Conservation (phyloP, 2,113 vertebrate genomes). For the Propithecus coquereli region DNA sequence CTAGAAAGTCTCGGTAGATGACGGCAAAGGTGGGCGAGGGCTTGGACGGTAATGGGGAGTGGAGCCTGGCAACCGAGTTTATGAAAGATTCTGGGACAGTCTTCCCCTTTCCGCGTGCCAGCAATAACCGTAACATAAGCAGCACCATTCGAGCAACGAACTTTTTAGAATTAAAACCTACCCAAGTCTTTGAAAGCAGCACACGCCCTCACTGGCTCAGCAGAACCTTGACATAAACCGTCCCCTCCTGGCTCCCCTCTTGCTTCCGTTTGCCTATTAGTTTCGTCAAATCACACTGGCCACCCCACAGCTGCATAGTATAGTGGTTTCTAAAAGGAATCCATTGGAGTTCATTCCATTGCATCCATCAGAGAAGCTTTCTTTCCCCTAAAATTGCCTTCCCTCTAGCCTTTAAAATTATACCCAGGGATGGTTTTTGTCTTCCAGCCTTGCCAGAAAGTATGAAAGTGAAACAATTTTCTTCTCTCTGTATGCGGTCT, state of each 20-base stretch:
- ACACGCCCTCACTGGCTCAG: not conserved
- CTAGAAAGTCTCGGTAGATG: not conserved
- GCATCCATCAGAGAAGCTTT: not conserved
- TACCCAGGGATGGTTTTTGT: not conserved
- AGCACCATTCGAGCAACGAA: fast-evolving
- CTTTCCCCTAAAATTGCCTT: not conserved
- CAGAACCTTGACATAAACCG: not conserved
- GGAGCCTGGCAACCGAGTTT: not conserved
- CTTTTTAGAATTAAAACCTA: not conserved
- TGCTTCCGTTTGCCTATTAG: not conserved
- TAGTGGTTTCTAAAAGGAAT: not conserved
- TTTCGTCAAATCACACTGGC: not conserved
- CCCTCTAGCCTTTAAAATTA: not conserved
- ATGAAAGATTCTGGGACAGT: not conserved
- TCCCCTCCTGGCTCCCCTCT: not conserved
- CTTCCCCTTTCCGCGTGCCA: fast-evolving
- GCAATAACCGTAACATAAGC: not conserved
- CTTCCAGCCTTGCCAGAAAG: not conserved
- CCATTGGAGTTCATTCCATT: not conserved
- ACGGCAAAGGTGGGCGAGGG: not conserved
- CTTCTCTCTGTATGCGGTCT: not conserved
- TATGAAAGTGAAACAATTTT: not conserved
- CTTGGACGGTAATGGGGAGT: not conserved
- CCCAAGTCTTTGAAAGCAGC: not conserved
- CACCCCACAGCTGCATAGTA: fast-evolving